These are phyloP conservation scores for Hetaerina titia DNA, from an alignment of 2,888 invertebrate genomes.

Conservation along the genomic window DNA sequence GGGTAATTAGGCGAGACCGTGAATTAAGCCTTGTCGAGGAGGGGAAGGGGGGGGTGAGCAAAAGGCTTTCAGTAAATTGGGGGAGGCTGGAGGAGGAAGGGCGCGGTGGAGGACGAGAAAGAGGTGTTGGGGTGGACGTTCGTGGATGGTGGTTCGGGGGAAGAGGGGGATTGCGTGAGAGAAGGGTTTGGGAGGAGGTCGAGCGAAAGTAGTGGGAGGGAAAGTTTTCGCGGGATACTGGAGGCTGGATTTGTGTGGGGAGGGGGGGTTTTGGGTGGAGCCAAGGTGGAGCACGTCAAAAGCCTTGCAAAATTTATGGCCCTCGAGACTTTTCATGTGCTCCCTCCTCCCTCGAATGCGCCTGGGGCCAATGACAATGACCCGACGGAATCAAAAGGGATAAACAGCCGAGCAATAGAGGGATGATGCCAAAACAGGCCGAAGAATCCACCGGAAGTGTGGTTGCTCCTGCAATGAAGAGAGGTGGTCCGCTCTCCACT, in stretches of 20 bases:
- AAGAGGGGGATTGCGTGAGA: not conserved
- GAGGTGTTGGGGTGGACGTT: not conserved
- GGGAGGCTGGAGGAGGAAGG: not conserved
- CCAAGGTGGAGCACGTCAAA: constrained; percentile 7
- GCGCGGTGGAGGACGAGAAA: not conserved
- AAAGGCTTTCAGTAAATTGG: not conserved
- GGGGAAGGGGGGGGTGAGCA: not conserved
- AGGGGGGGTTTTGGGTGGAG: not conserved
- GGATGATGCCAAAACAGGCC: not conserved
- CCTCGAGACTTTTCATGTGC: not conserved
- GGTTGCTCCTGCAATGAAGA: not conserved
- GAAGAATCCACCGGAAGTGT: not conserved
- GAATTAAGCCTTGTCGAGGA: constrained; percentile 34
- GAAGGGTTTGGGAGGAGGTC: not conserved
- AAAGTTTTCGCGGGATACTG: not conserved
- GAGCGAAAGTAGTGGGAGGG: not conserved
- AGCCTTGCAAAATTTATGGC: not conserved
- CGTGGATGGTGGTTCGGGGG: too few species aligned
- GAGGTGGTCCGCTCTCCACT: not conserved
- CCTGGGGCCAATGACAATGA: not conserved
- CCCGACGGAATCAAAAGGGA: not conserved
- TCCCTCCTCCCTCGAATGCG: not conserved
- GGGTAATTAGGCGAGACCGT: constrained; percentile 37
- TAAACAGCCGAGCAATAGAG: not conserved
- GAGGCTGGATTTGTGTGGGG: not conserved